Base-by-base conservation (phyloP, 2,797 vertebrate genomes). In the Epinephelus awoara region DNA sequence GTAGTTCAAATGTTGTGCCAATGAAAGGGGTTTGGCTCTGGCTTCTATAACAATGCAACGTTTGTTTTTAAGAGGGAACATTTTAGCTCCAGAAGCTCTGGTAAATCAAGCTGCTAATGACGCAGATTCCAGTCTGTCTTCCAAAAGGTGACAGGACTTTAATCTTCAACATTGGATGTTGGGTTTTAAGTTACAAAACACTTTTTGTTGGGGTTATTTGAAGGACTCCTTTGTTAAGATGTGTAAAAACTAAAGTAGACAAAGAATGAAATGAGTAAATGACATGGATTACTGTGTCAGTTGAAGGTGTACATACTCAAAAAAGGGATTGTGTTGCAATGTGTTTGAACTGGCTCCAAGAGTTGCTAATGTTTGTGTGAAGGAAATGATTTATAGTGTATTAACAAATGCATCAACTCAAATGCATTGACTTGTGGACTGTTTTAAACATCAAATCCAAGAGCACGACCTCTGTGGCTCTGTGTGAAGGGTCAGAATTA, bases 401-500 rank as follows among this genome's bases (percentile, higher is more conserved):
- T 9, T 1, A 52, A 21, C 40, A 46, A 72, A 72, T 44, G 12
- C 59, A 56, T 59, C 25, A 52, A 46, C 38, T 15, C 9, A 52
- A 44, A 59, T n/a, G 44, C 25, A 25, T n/a, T 42, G 50, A 59
- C 2, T 55, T 17, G 17, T 50, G 21, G 14, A 23, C 11, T 65
- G 49, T 54, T 68, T 62, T 15, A 55, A 66, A 63, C 8, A 27
- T 19, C n/a, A 56, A 40, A 50, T 42, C 23, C 38, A 47, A 50
- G 57, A 59, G 42, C 51, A 17, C 3, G 8, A 38, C 6, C 19
- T 51, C 40, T 9, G 3, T 49, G 61, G 17, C 19, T 50, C 40
- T 58, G 11, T 18, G 0, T 14, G 13, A 63, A 42, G 27, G 42
- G 19, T 38, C 23, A n/a, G 47, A 49, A 4, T 34, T 14, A 11